Conservation (phyloP, 2,888 invertebrate genomes). For the Pteria penguin region DNA sequence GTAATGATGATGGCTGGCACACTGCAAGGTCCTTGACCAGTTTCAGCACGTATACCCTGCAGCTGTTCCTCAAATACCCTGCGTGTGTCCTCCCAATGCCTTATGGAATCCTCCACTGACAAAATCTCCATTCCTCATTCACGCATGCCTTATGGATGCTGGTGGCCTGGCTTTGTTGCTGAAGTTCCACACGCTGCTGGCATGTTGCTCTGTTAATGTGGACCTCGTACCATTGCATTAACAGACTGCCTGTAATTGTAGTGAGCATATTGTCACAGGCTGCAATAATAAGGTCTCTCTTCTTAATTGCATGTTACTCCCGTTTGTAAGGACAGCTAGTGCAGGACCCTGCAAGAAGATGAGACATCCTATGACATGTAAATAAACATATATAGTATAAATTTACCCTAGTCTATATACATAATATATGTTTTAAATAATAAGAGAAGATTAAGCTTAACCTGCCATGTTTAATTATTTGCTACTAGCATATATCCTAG, state of each 20-base stretch:
- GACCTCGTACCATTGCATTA: neutral
- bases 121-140: neutral
- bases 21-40: neutral
- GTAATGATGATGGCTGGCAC: neutral
- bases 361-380: too few species aligned
- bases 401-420: too few species aligned
- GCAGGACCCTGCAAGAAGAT: too few species aligned
- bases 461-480: too few species aligned
- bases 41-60: neutral
- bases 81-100: neutral
- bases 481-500: too few species aligned
- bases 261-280: neutral
- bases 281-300: neutral
- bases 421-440: too few species aligned
- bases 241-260: neutral
- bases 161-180: neutral
- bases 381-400: too few species aligned
- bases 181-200: neutral
- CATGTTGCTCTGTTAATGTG: neutral
- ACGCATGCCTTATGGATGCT: too few species aligned
- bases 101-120: neutral
- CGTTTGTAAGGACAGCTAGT: neutral
- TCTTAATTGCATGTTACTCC: neutral
- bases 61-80: neutral
- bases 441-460: too few species aligned